A percentile compares a stretch with the other conserved stretches of the same genome.
phyloP scores from a whole-genome alignment of 2,797 vertebrate species.

The Pseudomugil gertrudae region DNA sequence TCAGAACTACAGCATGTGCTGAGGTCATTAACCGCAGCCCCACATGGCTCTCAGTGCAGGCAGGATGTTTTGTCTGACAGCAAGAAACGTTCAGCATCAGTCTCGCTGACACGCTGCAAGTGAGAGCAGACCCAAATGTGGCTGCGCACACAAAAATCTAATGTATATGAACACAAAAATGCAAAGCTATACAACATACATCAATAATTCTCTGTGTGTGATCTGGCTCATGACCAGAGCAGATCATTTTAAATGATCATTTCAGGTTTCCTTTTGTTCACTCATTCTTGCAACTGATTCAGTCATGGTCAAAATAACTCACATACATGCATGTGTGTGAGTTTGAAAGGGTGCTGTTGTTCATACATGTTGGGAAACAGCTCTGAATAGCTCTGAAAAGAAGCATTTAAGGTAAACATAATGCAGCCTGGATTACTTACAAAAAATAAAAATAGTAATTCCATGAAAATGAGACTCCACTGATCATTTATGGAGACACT shows the following conservation, averaged over 20 bases:
- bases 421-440: too few relatives aligned
- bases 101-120: conserved; percentile 23
- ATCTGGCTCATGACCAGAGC: not conserved
- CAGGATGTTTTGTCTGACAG: conserved; percentile 77
- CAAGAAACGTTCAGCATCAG: conserved; percentile 74
- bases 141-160: not conserved
- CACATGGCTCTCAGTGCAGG: conserved; percentile 46
- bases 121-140: conserved; percentile 17
- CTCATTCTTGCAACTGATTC: too few relatives aligned
- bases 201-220: not conserved
- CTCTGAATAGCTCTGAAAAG: too few relatives aligned
- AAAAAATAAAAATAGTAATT: too few relatives aligned
- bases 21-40: conserved; percentile 58
- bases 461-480: too few relatives aligned
- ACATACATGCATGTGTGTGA: not conserved
- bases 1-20: conserved; percentile 63
- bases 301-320: too few relatives aligned
- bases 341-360: conserved; percentile 16
- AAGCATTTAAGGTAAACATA: too few relatives aligned
- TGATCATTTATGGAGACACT: too few relatives aligned
- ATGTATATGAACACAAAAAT: not conserved
- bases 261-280: too few relatives aligned
- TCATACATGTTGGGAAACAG: conserved; percentile 20
- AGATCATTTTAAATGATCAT: not conserved
- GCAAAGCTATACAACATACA: not conserved